Percentiles rank a stretch among this genome's conserved stretches.
phyloP scores from a whole-genome alignment of 2,113 vertebrate genomes.

The Chunga burmeisteri region DNA sequence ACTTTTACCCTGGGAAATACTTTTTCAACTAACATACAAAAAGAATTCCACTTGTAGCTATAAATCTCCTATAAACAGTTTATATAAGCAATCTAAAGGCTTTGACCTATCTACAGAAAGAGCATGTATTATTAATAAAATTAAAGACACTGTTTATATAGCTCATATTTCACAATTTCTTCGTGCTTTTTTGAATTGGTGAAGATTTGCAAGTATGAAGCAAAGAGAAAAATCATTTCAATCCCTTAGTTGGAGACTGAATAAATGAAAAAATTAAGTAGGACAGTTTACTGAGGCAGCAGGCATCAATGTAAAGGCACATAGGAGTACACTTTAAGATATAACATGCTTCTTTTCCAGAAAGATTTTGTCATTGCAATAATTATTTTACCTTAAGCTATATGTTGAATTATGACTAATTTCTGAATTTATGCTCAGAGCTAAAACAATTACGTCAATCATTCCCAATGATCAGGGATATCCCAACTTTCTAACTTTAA shows the following conservation, averaged over 20 bases:
- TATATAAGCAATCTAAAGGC: not conserved
- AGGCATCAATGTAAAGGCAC: not conserved
- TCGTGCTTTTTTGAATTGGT: not conserved
- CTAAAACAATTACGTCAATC: not conserved
- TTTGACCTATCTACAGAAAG: not conserved
- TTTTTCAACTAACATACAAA: not conserved
- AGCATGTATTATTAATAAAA: not conserved
- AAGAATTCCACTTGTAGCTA: not conserved
- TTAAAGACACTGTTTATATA: not conserved
- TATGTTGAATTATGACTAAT: not conserved
- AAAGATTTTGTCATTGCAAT: not conserved
- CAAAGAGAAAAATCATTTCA: not conserved
- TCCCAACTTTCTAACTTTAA: not conserved
- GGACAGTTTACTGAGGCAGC: not conserved
- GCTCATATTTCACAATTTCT: not conserved
- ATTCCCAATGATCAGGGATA: not conserved
- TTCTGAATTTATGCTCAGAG: not conserved
- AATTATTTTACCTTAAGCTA: not conserved
- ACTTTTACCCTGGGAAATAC: not conserved
- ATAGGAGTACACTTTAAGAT: not conserved
- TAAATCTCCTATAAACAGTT: not conserved
- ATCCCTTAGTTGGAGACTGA: not conserved
- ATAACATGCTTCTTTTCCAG: not conserved
- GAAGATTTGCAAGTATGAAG: not conserved
- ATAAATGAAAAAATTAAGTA: not conserved